Conservation (phyloP, 1,140 invertebrate species). For the Drosophila virilis region DNA sequence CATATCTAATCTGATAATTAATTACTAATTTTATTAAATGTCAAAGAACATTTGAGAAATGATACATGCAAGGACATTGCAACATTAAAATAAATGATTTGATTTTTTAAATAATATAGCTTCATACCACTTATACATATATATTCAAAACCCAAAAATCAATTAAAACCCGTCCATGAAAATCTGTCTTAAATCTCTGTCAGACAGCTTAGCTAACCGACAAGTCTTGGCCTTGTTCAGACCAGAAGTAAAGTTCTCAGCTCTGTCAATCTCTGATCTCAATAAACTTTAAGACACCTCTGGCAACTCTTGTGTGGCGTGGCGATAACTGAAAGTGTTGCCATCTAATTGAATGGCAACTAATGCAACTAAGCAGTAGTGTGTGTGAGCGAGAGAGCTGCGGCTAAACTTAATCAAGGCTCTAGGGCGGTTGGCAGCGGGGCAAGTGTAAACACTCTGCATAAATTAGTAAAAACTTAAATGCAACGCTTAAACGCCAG, state of each 20-base stretch:
- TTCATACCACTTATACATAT: no score
- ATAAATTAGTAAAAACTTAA: conserved; percentile 67
- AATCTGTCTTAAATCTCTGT: background rate
- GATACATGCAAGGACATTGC: no score
- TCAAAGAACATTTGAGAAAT: no score
- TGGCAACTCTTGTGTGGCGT: background rate
- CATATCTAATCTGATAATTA: no score
- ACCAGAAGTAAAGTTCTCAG: background rate
- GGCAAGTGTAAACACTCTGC: conserved; percentile 45
- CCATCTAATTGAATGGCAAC: conserved; percentile 53
- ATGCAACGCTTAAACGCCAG: conserved; percentile 48
- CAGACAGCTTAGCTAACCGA: background rate
- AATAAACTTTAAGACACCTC: background rate
- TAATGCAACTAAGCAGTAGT: conserved; percentile 25
- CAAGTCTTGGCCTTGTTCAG: background rate
- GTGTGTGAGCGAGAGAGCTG: conserved; percentile 2
- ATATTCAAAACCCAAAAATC: no score
- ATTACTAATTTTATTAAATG: no score
- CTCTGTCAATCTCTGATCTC: conserved; percentile 3
- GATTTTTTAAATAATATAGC: no score
- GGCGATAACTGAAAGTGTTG: conserved; percentile 34
- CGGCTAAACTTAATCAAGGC: conserved; percentile 10
- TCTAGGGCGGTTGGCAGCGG: background rate
- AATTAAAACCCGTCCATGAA: no score
- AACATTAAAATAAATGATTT: no score